Base-by-base conservation (phyloP, 35 echinoderm and acorn worm genomes). In the Anneissia japonica region DNA sequence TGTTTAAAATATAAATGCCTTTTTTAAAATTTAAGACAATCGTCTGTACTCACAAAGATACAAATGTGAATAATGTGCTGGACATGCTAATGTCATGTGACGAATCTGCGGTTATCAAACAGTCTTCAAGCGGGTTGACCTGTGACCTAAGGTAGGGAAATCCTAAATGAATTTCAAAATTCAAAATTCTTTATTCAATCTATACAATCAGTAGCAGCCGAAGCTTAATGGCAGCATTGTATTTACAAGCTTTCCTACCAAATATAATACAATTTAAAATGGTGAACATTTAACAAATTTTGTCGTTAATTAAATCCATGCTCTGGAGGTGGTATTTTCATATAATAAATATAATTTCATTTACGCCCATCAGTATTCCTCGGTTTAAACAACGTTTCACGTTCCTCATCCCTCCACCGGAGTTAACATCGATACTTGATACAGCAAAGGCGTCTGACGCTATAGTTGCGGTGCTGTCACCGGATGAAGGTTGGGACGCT, bases 391-490 rank as follows among this genome's bases (percentile, higher is more conserved):
- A 87, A 73, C 82, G 96, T 16, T 85, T 99, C 74, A 89, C 89
- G 0, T 91, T 99, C 77, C 73, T 99, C 6, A 46, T 85, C 31
- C 96, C 96, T 3, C 89, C 96, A 23, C 34, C 85, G 35, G 85
- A 91, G 28, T 34, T 94, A 73, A 85, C 92, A 17, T 89, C 96
- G 39, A 91, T 99, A 31, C 72, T 99, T 32, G 96, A 99, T 76
- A 83, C 87, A 4, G 96, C 96, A 10, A 94, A 94, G 32, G 87
- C 88, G 9, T 92, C 96, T 2, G 96, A 99, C 82, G 89, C 96
- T 29, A 13, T 94, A 38, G 74, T 99, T 16, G 90, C 88, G 84
- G 82, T 94, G n/a, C 79, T 90, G 0, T 90, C 89, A 41, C 92
- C 88, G 31, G 72, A 56, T 32, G 84, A 82, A 40, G 85, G 88